Percentiles rank a stretch among this genome's conserved stretches.
Conservation (phyloP, 2,888 invertebrate species). For the Liopterus haemorrhoidalis region DNA sequence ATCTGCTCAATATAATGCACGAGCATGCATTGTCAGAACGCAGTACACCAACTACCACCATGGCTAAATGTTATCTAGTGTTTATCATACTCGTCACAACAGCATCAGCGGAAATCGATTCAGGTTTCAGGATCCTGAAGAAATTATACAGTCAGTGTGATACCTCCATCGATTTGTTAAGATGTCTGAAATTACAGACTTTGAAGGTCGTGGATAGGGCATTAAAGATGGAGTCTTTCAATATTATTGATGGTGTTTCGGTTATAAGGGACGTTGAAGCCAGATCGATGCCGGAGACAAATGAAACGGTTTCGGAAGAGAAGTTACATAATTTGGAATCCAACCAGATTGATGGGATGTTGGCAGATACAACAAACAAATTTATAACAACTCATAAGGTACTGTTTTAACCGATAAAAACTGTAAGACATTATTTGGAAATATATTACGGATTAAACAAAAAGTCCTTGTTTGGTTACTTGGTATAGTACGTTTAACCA, state of each 20-base stretch:
- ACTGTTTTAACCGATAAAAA: too few relatives aligned
- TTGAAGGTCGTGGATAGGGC: conserved; percentile 61
- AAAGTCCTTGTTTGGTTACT: too few relatives aligned
- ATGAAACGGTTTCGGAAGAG: conserved; percentile 39
- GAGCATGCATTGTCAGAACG: background rate
- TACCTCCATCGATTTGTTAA: conserved; percentile 56
- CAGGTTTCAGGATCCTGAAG: conserved; percentile 49
- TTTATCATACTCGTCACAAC: conserved; percentile 2
- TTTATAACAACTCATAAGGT: conserved; percentile 57
- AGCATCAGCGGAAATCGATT: conserved; percentile 35
- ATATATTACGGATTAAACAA: too few relatives aligned
- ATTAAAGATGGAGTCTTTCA: conserved; percentile 55
- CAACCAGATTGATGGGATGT: conserved; percentile 55
- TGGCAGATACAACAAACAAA: conserved; percentile 52
- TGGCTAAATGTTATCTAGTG: conserved; percentile 5
- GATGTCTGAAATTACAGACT: conserved; percentile 67
- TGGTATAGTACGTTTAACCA: too few relatives aligned
- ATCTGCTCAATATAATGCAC: conserved; percentile 17
- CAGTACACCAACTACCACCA: conserved; percentile 14
- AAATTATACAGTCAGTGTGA: conserved; percentile 59
- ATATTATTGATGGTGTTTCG: conserved; percentile 57
- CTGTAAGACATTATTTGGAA: too few relatives aligned
- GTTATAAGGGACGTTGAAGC: conserved; percentile 47
- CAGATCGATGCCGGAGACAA: conserved; percentile 24
- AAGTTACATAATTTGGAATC: conserved; percentile 56